A percentile compares a stretch with the other conserved stretches of the same genome.
Evolutionary conservation across 2,888 invertebrate species (phyloP).

Genomic region (Polydrusus pterygomalis): DNA sequence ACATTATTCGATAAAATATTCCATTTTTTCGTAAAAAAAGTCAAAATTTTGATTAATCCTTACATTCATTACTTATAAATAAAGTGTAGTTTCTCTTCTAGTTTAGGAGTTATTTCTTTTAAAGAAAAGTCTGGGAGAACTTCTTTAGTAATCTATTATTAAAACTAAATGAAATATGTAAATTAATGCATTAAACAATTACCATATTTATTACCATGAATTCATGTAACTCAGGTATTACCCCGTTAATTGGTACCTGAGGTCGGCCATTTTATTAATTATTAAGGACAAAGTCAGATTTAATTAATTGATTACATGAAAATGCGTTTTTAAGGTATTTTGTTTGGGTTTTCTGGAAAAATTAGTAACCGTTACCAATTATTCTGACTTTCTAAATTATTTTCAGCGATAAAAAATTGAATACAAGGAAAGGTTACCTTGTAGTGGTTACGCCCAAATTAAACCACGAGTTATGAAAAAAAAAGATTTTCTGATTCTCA

Average conservation of each 20-base stretch:
- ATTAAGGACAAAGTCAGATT: slow-evolving; percentile 27
- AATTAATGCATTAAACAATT: not conserved
- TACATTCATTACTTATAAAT: too few relatives aligned
- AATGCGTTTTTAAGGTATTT: slow-evolving; percentile 14
- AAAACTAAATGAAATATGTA: not conserved
- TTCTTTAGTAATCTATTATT: too few relatives aligned
- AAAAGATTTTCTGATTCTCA: too few relatives aligned
- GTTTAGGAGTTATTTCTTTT: too few relatives aligned
- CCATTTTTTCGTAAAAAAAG: too few relatives aligned
- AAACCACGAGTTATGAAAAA: not conserved
- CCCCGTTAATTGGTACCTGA: slow-evolving; percentile 12
- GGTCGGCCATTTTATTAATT: slow-evolving; percentile 12
- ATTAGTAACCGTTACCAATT: not conserved
- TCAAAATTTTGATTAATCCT: too few relatives aligned
- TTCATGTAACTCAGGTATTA: slow-evolving; percentile 8
- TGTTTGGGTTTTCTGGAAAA: slow-evolving; percentile 5
- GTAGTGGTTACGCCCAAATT: not conserved
- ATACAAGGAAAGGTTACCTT: not conserved
- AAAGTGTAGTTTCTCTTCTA: too few relatives aligned
- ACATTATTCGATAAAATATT: too few relatives aligned
- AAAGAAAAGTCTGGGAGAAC: too few relatives aligned
- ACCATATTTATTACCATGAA: not conserved
- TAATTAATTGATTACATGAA: slow-evolving; percentile 26
- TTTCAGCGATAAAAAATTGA: not conserved
- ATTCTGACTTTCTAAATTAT: slow-evolving; percentile 27